Base-by-base conservation (phyloP, 2,113 vertebrate species). In the Clinocottus analis region DNA sequence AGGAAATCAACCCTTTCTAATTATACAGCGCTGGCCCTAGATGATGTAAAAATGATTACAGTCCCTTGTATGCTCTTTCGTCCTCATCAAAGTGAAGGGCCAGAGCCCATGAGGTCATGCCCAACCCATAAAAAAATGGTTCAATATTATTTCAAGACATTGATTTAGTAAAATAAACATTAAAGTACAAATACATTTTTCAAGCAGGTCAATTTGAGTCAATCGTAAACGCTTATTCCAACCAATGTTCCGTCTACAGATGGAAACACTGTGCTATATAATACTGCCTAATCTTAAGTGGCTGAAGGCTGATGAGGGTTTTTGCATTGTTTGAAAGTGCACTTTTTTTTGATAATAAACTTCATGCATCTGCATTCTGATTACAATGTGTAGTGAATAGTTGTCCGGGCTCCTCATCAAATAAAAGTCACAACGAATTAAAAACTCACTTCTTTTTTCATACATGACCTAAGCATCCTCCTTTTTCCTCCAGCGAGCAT, bases 21-120 rank as follows among this genome's bases (percentile, higher is more conserved):
- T 95, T 95, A 95, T 91, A 92, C 80, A 70, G 69, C 62, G 76
- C 90, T 90, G 85, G 79, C 84, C 86, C 45, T 51, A 86, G 68
- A 90, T 91, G 88, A 94, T 93, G 91, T 90, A 87, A 93, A 94
- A 93, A 93, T 94, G 92, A 95, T 93, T 93, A 93, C 87, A 94
- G 93, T 91, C 81, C 85, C 80, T 79, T 70, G 85, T 80, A 80
- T 83, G 76, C 76, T 82, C 84, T 72, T 89, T 92, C 77, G 75
- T 88, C 84, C 79, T 89, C 93, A 93, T 95, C 91, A 93, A 93
- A 94, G 86, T 76, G 25, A 82, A 74, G 68, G 81, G 79, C 83
- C 87, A 80, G 76, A 87, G 83, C 87, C 87, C 87, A 89, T 45
- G 84, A 86, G 79, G 81, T 87, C 89, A 85, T 67, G 83, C 81